phyloP scores from a whole-genome alignment of 2,113 vertebrate species.

The Catagonus wagneri region DNA sequence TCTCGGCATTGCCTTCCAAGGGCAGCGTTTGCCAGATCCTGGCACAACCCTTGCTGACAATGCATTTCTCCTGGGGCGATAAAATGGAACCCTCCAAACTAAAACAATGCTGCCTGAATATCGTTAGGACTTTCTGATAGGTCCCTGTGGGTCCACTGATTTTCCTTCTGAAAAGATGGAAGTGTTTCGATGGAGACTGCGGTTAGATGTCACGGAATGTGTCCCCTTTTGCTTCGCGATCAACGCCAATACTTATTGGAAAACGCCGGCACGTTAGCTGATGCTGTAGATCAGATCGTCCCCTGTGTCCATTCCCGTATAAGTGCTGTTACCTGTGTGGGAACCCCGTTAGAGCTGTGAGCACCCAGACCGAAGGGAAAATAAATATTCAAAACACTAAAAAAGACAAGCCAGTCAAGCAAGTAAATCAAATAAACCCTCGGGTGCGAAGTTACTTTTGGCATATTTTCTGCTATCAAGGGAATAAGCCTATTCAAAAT shows the following conservation, averaged over 20 bases:
- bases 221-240: not conserved
- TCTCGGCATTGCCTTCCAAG: conserved; percentile 69
- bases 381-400: not conserved
- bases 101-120: not conserved
- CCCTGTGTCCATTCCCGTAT: not conserved
- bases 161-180: not conserved
- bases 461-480: not conserved
- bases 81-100: fast-evolving
- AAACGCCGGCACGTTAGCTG: not conserved
- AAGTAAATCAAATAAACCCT: not conserved
- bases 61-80: conserved; percentile 24
- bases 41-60: conserved; percentile 67
- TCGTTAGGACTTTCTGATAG: not conserved
- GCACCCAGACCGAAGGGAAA: not conserved
- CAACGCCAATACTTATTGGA: not conserved
- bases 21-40: conserved; percentile 57
- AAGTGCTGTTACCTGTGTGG: not conserved
- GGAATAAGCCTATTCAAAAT: not conserved
- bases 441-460: not conserved
- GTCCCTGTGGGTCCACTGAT: not conserved
- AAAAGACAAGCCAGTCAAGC: not conserved
- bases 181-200: not conserved
- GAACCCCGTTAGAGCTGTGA: not conserved
- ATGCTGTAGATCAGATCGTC: not conserved
- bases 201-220: not conserved